A percentile compares a stretch with the other conserved stretches of the same genome.
Evolutionary conservation across 2,888 invertebrate species (phyloP).

Genomic region (Baronia brevicornis): DNA sequence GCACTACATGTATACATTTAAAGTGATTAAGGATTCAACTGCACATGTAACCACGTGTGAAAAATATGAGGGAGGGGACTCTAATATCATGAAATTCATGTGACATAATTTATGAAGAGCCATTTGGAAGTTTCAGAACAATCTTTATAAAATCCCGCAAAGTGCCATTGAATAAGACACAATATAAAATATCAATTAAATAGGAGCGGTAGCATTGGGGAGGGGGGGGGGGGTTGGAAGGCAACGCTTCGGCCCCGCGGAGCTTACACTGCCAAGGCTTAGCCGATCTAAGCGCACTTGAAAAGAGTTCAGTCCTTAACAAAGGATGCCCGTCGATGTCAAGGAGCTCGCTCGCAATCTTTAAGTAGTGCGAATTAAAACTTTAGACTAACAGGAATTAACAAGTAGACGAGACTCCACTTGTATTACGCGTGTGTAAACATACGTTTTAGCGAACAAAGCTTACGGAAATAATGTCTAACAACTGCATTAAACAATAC

Average conservation of each 20-base stretch:
- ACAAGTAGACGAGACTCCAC: conserved; percentile 20
- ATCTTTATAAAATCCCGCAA: conserved; percentile 26
- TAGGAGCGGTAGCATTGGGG: conserved; percentile 23
- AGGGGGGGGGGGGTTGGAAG: conserved; percentile 14
- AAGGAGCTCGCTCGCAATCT: conserved; percentile 43
- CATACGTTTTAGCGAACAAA: conserved; percentile 12
- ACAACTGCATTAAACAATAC: no score
- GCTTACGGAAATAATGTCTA: conserved; percentile 4
- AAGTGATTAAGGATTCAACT: no score
- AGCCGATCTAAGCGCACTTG: conserved; percentile 45
- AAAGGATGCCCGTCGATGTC: conserved; percentile 34
- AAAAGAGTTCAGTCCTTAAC: conserved; percentile 47
- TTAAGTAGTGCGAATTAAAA: conserved; percentile 77
- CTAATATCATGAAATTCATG: no score
- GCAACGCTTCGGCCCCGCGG: conserved; percentile 16
- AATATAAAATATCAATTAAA: conserved; percentile 59
- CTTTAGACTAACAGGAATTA: conserved; percentile 78
- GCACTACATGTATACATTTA: no score
- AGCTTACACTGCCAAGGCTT: conserved; percentile 24
- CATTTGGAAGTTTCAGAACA: no score
- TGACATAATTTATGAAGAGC: no score
- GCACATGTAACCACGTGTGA: no score
- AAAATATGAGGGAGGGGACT: no score
- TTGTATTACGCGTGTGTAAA: conserved; percentile 2
- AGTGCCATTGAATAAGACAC: conserved; percentile 41